Percentiles rank a stretch among this genome's conserved stretches.
phyloP scores from a whole-genome alignment of 2,113 vertebrate species.

The Aegithalos caudatus region DNA sequence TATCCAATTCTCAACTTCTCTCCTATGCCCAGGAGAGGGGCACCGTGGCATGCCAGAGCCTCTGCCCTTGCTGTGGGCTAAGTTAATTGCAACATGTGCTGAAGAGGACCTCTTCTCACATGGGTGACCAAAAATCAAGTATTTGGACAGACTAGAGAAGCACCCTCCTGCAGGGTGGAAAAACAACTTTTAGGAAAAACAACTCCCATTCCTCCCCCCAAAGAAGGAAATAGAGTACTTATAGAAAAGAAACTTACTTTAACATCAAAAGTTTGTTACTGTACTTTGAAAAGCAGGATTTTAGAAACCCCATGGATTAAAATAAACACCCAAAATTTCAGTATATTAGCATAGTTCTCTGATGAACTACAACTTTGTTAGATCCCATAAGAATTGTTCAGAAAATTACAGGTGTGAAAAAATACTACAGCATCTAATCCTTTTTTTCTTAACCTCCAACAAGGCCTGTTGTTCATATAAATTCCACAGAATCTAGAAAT shows the following conservation, averaged over 20 bases:
- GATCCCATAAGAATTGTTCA: background rate
- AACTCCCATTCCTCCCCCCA: background rate
- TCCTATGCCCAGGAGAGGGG: background rate
- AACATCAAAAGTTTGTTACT: background rate
- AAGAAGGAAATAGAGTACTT: background rate
- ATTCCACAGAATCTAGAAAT: background rate
- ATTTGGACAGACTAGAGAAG: background rate
- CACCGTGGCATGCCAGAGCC: background rate
- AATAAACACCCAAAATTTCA: background rate
- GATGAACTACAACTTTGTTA: background rate
- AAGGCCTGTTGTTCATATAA: background rate
- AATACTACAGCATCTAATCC: background rate
- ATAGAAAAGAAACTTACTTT: background rate
- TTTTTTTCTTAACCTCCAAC: background rate
- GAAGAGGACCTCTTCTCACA: background rate
- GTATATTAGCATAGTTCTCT: background rate
- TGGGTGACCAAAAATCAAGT: background rate
- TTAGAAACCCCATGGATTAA: background rate
- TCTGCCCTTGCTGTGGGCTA: background rate
- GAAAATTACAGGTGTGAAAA: background rate
- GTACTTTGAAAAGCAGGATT: background rate
- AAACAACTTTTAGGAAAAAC: background rate
- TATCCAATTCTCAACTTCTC: background rate
- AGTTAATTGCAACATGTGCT: background rate
- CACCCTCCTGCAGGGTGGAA: background rate